Percentiles rank a stretch among this genome's conserved stretches.
Conservation (phyloP, 1,140 invertebrate genomes). For the Eumeta japonica region DNA sequence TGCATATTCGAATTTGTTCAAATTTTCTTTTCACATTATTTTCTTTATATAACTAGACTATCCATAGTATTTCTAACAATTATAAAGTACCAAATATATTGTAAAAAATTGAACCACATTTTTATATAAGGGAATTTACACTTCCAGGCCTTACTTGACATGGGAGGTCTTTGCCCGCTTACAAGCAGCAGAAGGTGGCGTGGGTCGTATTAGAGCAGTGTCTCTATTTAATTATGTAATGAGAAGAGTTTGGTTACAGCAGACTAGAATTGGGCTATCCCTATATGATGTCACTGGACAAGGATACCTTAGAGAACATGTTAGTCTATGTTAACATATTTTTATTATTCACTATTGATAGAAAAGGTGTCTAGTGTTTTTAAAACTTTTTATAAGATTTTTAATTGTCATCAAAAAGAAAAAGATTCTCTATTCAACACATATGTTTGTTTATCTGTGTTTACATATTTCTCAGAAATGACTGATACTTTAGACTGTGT, state of each 20-base stretch:
- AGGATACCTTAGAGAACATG: conserved; percentile 86
- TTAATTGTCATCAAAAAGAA: too few relatives aligned
- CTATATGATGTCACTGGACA: conserved; percentile 91
- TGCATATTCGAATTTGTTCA: too few relatives aligned
- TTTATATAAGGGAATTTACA: too few relatives aligned
- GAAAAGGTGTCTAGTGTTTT: too few relatives aligned
- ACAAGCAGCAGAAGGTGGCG: conserved; percentile 75
- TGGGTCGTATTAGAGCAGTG: conserved; percentile 75
- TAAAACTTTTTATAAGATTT: too few relatives aligned
- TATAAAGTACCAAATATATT: neutral
- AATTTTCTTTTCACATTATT: too few relatives aligned
- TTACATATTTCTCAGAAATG: too few relatives aligned
- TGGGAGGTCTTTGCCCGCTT: conserved; percentile 84
- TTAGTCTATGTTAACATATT: conserved; percentile 42
- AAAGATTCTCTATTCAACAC: too few relatives aligned
- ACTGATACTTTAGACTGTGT: too few relatives aligned
- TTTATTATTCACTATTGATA: neutral
- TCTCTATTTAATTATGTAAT: conserved; percentile 94
- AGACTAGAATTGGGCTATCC: conserved; percentile 89
- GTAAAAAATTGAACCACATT: too few relatives aligned
- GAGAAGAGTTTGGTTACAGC: conserved; percentile 90
- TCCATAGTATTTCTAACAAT: neutral
- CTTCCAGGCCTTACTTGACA: conserved; percentile 73
- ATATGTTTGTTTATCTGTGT: too few relatives aligned
- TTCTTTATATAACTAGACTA: conserved; percentile 1